Base-by-base conservation (phyloP, 2,888 invertebrate species). In the Bhutanitis thaidina region DNA sequence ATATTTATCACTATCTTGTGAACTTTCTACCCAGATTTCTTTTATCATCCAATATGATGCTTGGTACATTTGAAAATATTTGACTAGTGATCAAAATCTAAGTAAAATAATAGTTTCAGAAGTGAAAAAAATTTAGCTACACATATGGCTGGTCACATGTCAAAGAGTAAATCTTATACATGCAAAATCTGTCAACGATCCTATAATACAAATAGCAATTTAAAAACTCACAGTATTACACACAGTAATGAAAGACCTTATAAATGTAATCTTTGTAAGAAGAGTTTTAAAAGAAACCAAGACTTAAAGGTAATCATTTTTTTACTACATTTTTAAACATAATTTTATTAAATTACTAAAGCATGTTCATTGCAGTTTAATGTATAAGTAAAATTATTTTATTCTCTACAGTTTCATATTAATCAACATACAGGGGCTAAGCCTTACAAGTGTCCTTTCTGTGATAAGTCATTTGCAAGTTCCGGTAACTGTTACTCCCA, bases 401-500 rank as follows among this genome's bases (percentile, higher is more conserved):
- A n/a, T n/a, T n/a, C n/a, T n/a, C n/a, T n/a, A n/a, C 79, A 93
- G 92, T 94, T 93, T 71, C 94, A 94, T 69, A 92, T 93, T 65
- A 94, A 94, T 71, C 93, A 93, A 65, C 94, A 94, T 65, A 94
- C 94, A n/a, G 94, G 94, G 40, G 93, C 91, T 3, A 90, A 92
- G 64, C 94, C 94, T 16, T 94, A 93, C 74, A 91, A 93, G 75
- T 94, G 94, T 72, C 93, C 93, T 27, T 93, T 93, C 66, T 94
- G 94, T 76, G 93, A 93, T 0, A 93, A 93, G 75, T 88, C 92
- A 48, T 93, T 94, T 71, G 93, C 94, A 37, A 93, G 93, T 73
- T 93, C 93, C 20, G 94, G 94, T 9, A 94, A 94, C 65, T 94
- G 93, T 69, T 94, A 94, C 69, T 93, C 94, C 0, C 94, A 94